Conservation (phyloP, 2,888 invertebrate species). For the Trypoxylon attenuatum region DNA sequence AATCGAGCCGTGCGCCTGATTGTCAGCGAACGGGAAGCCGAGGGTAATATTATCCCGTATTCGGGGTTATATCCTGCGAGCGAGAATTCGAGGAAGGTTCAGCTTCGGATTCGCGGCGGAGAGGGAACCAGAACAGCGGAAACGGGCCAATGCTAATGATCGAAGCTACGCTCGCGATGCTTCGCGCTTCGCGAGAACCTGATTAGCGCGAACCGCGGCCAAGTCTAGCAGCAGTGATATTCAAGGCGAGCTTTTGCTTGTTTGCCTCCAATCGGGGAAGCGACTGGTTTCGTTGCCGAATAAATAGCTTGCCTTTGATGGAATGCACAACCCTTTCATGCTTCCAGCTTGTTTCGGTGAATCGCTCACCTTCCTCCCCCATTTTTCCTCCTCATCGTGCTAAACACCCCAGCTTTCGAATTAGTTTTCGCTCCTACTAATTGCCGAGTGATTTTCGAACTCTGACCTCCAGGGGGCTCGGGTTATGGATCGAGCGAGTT, state of each 20-base stretch:
- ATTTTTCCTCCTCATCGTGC: slow-evolving; percentile 44
- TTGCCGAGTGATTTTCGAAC: too few relatives aligned
- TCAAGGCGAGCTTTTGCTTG: slow-evolving; percentile 50
- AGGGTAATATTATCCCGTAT: too few relatives aligned
- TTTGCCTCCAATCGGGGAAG: slow-evolving; percentile 40
- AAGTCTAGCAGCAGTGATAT: slow-evolving; percentile 43
- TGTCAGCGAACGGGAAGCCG: too few relatives aligned
- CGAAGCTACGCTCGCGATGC: too few relatives aligned
- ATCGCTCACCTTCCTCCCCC: too few relatives aligned
- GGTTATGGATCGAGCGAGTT: too few relatives aligned
- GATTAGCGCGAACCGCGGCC: slow-evolving; percentile 47
- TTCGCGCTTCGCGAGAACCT: slow-evolving; percentile 39
- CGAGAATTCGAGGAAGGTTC: too few relatives aligned
- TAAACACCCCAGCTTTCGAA: slow-evolving; percentile 25
- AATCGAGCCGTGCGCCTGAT: too few relatives aligned
- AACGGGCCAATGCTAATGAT: slow-evolving; percentile 19
- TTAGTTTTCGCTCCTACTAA: slow-evolving; percentile 43
- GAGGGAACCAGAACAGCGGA: slow-evolving; percentile 1
- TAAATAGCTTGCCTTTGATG: slow-evolving; percentile 47
- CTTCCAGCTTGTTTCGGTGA: slow-evolving; percentile 42
- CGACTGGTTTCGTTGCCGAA: slow-evolving; percentile 31
- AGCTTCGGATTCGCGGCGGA: slow-evolving; percentile 1
- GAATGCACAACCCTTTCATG: slow-evolving; percentile 49
- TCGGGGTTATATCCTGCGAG: too few relatives aligned
- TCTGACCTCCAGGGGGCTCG: too few relatives aligned